A percentile compares a stretch with the other conserved stretches of the same genome.
Evolutionary conservation across 2,797 vertebrate species (phyloP).

Genomic region (Gallinago nigripennis): DNA sequence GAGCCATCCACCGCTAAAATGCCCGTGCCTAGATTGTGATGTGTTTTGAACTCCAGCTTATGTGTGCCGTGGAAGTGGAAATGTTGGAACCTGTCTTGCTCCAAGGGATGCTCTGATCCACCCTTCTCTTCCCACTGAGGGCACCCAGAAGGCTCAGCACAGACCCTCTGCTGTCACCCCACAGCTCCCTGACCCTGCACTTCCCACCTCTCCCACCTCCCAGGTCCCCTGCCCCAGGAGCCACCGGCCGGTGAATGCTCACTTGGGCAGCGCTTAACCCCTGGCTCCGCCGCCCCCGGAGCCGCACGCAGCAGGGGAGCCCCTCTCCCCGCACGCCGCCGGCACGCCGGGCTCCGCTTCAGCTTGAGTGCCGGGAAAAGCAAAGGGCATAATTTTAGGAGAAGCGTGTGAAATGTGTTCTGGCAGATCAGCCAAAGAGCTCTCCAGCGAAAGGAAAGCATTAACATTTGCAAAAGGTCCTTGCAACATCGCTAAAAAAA

Average conservation of each 20-base stretch:
- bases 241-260: background rate
- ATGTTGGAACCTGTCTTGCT: background rate
- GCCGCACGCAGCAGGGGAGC: background rate
- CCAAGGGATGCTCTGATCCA: background rate
- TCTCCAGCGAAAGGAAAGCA: slow-evolving; percentile 49
- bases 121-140: background rate
- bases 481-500: slow-evolving; percentile 2
- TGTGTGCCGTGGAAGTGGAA: rapidly evolving
- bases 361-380: background rate
- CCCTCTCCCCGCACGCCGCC: background rate
- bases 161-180: background rate
- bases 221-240: background rate
- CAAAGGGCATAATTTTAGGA: slow-evolving; percentile 64
- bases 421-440: slow-evolving; percentile 58
- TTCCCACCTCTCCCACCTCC: background rate
- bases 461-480: slow-evolving; percentile 70
- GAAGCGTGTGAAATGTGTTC: slow-evolving; percentile 68
- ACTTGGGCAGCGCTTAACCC: slow-evolving; percentile 17
- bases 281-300: background rate
- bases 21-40: background rate
- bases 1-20: background rate
- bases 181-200: background rate
- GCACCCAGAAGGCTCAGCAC: rapidly evolving
- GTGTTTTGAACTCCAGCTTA: background rate
- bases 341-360: background rate